Evolutionary conservation across 2,888 invertebrate species (phyloP).

Genomic region (Sipha maydis): DNA sequence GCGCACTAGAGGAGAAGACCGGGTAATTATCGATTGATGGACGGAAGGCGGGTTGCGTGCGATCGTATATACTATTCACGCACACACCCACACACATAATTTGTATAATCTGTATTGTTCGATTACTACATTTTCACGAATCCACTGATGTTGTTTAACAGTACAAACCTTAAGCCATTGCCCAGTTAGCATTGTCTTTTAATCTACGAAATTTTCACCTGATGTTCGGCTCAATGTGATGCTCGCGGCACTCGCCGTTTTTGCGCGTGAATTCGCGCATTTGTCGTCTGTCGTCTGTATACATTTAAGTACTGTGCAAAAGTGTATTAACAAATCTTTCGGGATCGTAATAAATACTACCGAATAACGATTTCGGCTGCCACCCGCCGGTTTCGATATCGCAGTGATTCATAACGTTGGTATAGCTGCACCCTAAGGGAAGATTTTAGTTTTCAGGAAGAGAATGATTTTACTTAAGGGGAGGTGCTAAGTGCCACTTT

Average conservation of each 20-base stretch:
- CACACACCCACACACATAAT: neutral
- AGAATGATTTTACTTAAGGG: too few species aligned
- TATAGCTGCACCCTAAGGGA: too few species aligned
- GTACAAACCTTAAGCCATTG: neutral
- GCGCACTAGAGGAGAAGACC: neutral
- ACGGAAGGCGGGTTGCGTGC: neutral
- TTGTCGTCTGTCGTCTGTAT: neutral
- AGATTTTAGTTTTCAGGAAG: too few species aligned
- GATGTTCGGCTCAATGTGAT: neutral
- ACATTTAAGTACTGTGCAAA: neutral
- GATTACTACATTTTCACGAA: neutral
- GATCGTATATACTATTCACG: neutral
- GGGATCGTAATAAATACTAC: neutral
- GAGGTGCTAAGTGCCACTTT: too few species aligned
- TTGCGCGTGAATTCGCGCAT: neutral
- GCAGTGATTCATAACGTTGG: too few species aligned
- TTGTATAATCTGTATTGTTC: neutral
- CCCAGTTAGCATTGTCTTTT: slow-evolving; percentile 10
- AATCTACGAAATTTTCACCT: neutral
- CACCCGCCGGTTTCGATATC: too few species aligned
- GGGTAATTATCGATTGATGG: neutral
- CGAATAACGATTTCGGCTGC: too few species aligned
- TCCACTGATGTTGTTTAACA: neutral
- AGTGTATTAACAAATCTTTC: neutral
- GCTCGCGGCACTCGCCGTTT: neutral